Conservation (phyloP, 2,888 invertebrate genomes). For the Drosophila prolongata region DNA sequence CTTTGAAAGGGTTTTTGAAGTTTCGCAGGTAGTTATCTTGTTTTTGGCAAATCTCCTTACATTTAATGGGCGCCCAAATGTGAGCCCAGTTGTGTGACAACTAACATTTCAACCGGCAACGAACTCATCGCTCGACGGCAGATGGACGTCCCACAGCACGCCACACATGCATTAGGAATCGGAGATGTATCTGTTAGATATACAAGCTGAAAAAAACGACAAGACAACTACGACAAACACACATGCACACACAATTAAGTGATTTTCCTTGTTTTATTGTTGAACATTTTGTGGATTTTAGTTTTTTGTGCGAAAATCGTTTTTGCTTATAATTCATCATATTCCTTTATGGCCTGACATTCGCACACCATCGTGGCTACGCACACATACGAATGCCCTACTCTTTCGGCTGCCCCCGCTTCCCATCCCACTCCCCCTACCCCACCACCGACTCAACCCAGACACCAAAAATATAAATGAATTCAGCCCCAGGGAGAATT, state of each 20-base stretch:
- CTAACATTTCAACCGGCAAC: conserved; percentile 36
- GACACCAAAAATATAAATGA: conserved; percentile 68
- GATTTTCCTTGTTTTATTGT: conserved; percentile 71
- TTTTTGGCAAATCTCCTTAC: conserved; percentile 58
- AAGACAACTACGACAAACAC: conserved; percentile 15
- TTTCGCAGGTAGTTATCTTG: conserved; percentile 9
- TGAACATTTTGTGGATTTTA: conserved; percentile 70
- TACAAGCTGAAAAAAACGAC: conserved; percentile 27
- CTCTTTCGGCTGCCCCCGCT: conserved; percentile 14
- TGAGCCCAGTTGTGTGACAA: conserved; percentile 51
- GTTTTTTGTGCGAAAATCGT: conserved; percentile 65
- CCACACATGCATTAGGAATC: conserved; percentile 65
- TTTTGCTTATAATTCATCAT: conserved; percentile 69
- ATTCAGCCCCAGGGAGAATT: conserved; percentile 73
- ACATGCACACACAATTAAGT: conserved; percentile 65
- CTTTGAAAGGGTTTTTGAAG: neutral
- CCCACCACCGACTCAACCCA: conserved; percentile 12
- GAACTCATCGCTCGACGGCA: conserved; percentile 25
- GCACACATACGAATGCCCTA: conserved; percentile 41
- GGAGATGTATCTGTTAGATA: conserved; percentile 55
- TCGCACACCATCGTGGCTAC: conserved; percentile 72
- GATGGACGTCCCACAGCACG: conserved; percentile 50
- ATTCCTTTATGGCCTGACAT: conserved; percentile 72
- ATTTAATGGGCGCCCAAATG: conserved; percentile 68
- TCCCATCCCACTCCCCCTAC: neutral